Percentiles rank a stretch among this genome's conserved stretches.
phyloP scores from a whole-genome alignment of 1,140 invertebrate species.

The Trypoxylus dichotomus region DNA sequence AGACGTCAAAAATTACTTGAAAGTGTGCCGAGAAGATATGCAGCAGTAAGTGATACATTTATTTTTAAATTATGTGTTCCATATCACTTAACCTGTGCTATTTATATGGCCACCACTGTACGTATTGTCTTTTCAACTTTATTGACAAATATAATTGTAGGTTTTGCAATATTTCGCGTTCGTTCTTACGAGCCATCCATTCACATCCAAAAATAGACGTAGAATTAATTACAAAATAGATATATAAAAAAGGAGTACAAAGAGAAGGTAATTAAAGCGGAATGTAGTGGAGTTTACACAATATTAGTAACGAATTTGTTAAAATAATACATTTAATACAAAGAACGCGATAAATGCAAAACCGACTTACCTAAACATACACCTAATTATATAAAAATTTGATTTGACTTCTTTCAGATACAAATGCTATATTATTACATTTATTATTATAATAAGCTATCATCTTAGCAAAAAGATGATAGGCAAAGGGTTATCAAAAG shows the following conservation, averaged over 20 bases:
- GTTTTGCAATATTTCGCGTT: constrained; percentile 20
- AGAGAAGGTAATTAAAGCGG: background rate
- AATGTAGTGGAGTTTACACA: background rate
- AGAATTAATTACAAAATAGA: background rate
- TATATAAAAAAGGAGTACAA: background rate
- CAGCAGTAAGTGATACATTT: no score
- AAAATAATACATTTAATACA: background rate
- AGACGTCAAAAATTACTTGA: no score
- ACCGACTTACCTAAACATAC: background rate
- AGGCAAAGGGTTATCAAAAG: background rate
- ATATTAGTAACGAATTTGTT: constrained; percentile 1
- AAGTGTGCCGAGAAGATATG: no score
- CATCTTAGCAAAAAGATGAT: background rate
- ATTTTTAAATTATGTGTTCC: no score
- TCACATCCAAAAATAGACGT: background rate
- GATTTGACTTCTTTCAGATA: background rate
- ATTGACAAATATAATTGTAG: background rate
- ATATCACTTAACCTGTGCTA: no score
- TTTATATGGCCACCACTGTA: no score
- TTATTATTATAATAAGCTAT: no score
- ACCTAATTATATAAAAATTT: constrained; percentile 12
- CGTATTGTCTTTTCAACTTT: constrained; percentile 12
- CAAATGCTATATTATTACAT: background rate
- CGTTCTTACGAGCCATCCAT: background rate
- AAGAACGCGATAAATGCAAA: background rate